A percentile compares a stretch with the other conserved stretches of the same genome.
phyloP scores from a whole-genome alignment of 2,113 vertebrate species.

The Cyphomyrus discorhynchus region DNA sequence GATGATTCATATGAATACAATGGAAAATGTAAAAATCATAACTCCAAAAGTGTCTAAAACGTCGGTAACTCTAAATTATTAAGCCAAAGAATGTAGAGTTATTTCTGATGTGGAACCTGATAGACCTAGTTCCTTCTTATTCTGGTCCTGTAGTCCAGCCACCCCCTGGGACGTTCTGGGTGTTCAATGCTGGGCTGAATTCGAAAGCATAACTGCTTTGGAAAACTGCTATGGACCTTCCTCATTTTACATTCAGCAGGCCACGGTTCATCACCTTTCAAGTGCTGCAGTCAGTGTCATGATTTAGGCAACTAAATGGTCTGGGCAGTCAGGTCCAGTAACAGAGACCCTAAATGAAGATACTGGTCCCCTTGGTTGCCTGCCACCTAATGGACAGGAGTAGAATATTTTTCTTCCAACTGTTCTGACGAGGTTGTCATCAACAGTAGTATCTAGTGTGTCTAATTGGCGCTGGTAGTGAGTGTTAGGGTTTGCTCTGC shows the following conservation, averaged over 20 bases:
- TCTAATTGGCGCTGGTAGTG: neutral
- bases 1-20: neutral
- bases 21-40: neutral
- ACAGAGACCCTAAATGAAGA: neutral
- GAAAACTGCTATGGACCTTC: no score
- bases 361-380: neutral
- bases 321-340: neutral
- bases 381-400: neutral
- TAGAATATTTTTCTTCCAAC: neutral
- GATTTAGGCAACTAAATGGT: neutral
- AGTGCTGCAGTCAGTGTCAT: neutral
- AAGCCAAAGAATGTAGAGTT: neutral
- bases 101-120: neutral
- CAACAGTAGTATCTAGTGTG: neutral
- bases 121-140: neutral
- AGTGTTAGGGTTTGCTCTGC: neutral
- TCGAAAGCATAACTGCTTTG: neutral
- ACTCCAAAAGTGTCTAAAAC: neutral
- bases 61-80: neutral
- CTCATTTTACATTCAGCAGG: no score
- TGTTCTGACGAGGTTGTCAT: neutral
- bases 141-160: neutral
- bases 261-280: no score
- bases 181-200: neutral
- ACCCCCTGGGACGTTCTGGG: no score